Conservation (phyloP, 2,888 invertebrate genomes). For the Caenorhabditis sp. region DNA sequence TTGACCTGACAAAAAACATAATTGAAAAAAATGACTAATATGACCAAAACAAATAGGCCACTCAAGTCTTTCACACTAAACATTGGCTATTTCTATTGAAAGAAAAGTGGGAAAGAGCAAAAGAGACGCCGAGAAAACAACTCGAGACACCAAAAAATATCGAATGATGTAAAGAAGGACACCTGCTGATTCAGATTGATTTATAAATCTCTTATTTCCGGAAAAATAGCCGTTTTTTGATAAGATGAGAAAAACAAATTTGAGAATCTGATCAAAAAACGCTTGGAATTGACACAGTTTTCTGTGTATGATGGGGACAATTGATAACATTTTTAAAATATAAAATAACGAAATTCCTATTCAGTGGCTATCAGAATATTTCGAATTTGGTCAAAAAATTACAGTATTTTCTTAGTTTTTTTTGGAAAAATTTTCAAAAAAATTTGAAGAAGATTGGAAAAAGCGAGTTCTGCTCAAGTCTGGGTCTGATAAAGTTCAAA, state of each 20-base stretch:
- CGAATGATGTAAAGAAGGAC: neutral
- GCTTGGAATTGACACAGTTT: neutral
- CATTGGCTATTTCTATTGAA: neutral
- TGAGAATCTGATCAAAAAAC: neutral
- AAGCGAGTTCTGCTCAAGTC: too few species aligned
- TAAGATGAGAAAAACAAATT: neutral
- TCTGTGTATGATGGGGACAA: too few species aligned
- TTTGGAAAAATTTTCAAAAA: too few species aligned
- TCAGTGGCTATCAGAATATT: too few species aligned
- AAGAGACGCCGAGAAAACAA: neutral
- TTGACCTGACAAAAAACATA: conserved; percentile 33
- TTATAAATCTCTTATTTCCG: neutral
- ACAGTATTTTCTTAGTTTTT: too few species aligned
- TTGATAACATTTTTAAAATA: too few species aligned
- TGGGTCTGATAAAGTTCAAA: neutral
- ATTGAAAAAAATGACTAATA: neutral
- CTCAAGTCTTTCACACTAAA: neutral
- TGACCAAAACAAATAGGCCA: neutral
- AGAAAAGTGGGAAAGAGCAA: neutral
- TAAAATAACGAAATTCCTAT: too few species aligned
- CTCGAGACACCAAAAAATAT: neutral
- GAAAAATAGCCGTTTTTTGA: neutral
- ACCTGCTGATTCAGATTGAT: neutral
- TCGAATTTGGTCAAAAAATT: too few species aligned
- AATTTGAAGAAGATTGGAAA: too few species aligned